Evolutionary conservation across 1,140 invertebrate genomes (phyloP).

Genomic region (Caenorhabditis inopinata): DNA sequence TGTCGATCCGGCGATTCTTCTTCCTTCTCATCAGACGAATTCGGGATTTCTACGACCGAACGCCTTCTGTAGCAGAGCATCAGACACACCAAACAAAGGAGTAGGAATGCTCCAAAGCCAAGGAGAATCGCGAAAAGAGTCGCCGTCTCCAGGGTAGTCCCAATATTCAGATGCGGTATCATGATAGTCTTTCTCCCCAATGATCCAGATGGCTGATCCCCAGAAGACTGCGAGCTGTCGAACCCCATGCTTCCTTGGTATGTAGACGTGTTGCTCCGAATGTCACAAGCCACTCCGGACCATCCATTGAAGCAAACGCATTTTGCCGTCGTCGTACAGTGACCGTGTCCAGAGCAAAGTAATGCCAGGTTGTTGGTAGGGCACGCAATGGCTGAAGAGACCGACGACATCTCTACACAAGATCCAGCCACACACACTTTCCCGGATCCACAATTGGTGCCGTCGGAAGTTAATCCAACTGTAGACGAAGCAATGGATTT

Average conservation of each 20-base stretch:
- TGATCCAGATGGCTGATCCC: too few relatives aligned
- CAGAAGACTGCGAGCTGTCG: neutral
- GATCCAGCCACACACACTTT: conserved; percentile 56
- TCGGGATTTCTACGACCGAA: conserved; percentile 40
- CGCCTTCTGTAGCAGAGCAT: conserved; percentile 57
- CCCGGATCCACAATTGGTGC: conserved; percentile 59
- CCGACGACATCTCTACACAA: conserved; percentile 55
- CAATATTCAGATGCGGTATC: conserved; percentile 48
- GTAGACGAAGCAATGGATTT: conserved; percentile 57
- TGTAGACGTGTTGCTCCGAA: conserved; percentile 49
- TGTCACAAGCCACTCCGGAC: conserved; percentile 83
- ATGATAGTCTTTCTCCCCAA: conserved; percentile 16
- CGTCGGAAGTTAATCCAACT: conserved; percentile 55
- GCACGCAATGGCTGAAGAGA: conserved; percentile 75
- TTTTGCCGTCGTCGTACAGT: conserved; percentile 86
- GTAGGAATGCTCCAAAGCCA: conserved; percentile 55
- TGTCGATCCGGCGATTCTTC: conserved; percentile 45
- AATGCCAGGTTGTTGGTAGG: conserved; percentile 82
- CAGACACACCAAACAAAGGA: conserved; percentile 60
- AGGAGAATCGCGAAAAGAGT: conserved; percentile 61
- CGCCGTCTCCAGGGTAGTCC: conserved; percentile 55
- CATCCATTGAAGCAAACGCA: conserved; percentile 87
- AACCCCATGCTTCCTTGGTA: conserved; percentile 44
- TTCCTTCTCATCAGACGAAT: conserved; percentile 37
- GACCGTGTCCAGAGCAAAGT: conserved; percentile 88